phyloP scores from a whole-genome alignment of 2,113 vertebrate species.

The Leptodactylus fuscus region DNA sequence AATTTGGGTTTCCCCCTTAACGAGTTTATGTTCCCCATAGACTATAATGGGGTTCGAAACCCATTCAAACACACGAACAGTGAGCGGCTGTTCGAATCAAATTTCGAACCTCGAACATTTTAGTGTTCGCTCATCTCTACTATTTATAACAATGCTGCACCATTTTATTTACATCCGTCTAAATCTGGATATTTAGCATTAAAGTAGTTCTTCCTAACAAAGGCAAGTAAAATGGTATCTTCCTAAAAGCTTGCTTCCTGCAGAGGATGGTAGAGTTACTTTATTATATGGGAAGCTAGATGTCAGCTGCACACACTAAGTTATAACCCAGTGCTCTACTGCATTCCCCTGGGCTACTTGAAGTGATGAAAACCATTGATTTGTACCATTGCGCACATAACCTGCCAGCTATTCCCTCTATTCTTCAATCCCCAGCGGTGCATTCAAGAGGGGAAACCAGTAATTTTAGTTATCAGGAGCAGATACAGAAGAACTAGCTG shows the following conservation, averaged over 20 bases:
- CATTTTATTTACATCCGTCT: too few species aligned
- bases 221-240: not conserved
- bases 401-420: conserved; percentile 54
- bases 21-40: too few species aligned
- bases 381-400: conserved; percentile 51
- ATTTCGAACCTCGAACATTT: too few species aligned
- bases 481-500: conserved; percentile 43
- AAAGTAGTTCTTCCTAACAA: not conserved
- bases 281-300: conserved; percentile 38
- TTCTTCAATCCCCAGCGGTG: conserved; percentile 59
- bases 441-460: conserved; percentile 58
- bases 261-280: conserved; percentile 38
- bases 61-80: too few species aligned
- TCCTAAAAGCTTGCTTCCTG: conserved; percentile 7
- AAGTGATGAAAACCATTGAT: conserved; percentile 59
- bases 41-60: too few species aligned
- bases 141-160: too few species aligned
- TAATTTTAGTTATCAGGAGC: conserved; percentile 60
- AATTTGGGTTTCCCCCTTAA: too few species aligned
- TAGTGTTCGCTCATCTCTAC: too few species aligned
- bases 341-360: conserved; percentile 52
- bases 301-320: conserved; percentile 50
- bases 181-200: not conserved
- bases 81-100: too few species aligned
- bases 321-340: conserved; percentile 53